Evolutionary conservation across 2,888 invertebrate genomes (phyloP).

Genomic region (Gari tellinella): DNA sequence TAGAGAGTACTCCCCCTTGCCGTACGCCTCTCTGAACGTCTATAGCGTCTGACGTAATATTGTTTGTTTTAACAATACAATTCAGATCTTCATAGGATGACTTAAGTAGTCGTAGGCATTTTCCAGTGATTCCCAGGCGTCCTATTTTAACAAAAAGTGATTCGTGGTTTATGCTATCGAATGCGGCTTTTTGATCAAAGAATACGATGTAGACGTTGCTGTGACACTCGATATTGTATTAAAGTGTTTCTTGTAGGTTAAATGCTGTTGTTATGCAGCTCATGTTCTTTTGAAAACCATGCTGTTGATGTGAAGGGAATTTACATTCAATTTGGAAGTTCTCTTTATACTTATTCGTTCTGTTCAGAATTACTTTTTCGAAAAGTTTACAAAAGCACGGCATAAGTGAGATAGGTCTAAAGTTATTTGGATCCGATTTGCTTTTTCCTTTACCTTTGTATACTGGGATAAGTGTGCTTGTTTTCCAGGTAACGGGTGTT

Average conservation of each 20-base stretch:
- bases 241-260: conserved; percentile 2
- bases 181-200: background rate
- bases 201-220: background rate
- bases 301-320: conserved; percentile 22
- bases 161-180: conserved; percentile 4
- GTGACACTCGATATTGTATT: background rate
- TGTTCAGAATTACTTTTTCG: conserved; percentile 20
- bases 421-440: conserved; percentile 24
- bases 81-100: too few relatives aligned
- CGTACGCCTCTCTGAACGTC: background rate
- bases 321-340: background rate
- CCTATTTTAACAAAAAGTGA: background rate
- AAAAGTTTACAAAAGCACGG: conserved; percentile 32
- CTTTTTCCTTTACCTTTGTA: conserved; percentile 33
- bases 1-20: background rate
- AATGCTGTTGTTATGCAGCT: conserved; percentile 17
- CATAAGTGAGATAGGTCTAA: conserved; percentile 27
- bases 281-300: conserved; percentile 7
- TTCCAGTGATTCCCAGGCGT: background rate
- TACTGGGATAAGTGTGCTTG: conserved; percentile 22
- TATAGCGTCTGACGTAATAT: too few relatives aligned
- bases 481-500: conserved; percentile 18
- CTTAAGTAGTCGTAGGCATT: too few relatives aligned
- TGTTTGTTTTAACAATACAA: too few relatives aligned
- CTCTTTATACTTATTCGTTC: background rate